Evolutionary conservation across 2,888 invertebrate species (phyloP).

Genomic region (Cinara cedri): DNA sequence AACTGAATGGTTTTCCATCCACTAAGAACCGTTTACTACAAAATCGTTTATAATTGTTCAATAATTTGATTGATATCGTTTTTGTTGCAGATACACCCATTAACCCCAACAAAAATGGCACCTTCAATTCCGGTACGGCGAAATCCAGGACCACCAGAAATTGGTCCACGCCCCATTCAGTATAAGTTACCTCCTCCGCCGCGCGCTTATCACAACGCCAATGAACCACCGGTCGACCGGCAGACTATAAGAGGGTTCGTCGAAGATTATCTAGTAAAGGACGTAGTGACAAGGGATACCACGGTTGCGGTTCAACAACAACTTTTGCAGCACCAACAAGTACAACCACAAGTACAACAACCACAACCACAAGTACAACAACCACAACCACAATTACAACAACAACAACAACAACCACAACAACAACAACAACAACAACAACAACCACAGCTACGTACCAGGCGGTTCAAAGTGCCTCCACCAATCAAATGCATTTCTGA

Average conservation of each 20-base stretch:
- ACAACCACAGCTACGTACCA: slow-evolving; percentile 57
- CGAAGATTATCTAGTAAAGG: slow-evolving; percentile 1
- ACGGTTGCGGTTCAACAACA: background rate
- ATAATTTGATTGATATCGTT: too few relatives aligned
- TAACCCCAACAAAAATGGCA: background rate
- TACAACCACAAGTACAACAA: background rate
- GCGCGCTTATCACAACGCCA: slow-evolving; percentile 60
- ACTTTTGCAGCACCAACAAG: background rate
- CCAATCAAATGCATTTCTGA: slow-evolving; percentile 59
- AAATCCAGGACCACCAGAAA: slow-evolving; percentile 27
- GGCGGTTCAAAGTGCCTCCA: slow-evolving; percentile 61
- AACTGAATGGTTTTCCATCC: too few relatives aligned
- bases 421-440: slow-evolving; percentile 62
- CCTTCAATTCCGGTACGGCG: slow-evolving; percentile 34
- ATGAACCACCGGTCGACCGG: slow-evolving; percentile 61
- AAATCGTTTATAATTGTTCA: too few relatives aligned
- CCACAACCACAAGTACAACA: background rate
- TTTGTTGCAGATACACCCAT: background rate
- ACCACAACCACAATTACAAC: background rate
- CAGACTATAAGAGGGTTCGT: slow-evolving; percentile 28
- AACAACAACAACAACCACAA: slow-evolving; percentile 61
- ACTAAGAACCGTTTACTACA: too few relatives aligned
- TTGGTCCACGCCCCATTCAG: slow-evolving; percentile 20
- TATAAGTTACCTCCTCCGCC: slow-evolving; percentile 64
- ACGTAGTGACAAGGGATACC: background rate